phyloP scores from a whole-genome alignment of 2,888 invertebrate genomes.

The Eugnorisma glareosa region DNA sequence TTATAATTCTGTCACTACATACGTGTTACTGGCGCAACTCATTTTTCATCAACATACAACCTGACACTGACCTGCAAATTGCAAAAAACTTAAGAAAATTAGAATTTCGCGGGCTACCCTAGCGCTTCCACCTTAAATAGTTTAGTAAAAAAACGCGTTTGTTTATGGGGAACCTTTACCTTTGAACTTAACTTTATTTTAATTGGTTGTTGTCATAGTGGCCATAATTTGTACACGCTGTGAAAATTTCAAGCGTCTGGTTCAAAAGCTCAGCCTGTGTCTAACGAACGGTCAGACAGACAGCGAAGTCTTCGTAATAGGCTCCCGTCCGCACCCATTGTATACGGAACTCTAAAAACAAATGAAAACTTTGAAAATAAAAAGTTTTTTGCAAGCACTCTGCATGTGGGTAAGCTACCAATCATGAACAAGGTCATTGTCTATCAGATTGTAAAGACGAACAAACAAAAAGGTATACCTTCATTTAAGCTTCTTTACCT shows the following conservation, averaged over 20 bases:
- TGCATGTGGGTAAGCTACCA: not conserved
- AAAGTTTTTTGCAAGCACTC: not conserved
- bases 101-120: too few relatives aligned
- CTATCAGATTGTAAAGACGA: slow-evolving; percentile 4
- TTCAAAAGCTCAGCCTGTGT: not conserved
- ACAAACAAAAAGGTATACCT: slow-evolving; percentile 18
- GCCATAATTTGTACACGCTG: too few relatives aligned
- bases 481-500: slow-evolving; percentile 14
- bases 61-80: too few relatives aligned
- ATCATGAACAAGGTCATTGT: not conserved
- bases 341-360: not conserved
- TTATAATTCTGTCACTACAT: too few relatives aligned
- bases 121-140: too few relatives aligned
- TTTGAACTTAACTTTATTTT: too few relatives aligned
- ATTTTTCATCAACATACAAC: too few relatives aligned
- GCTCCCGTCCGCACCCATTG: not conserved
- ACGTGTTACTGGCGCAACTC: too few relatives aligned
- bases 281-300: not conserved
- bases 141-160: not conserved
- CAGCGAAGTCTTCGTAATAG: not conserved
- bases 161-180: too few relatives aligned
- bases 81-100: too few relatives aligned
- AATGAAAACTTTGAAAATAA: not conserved
- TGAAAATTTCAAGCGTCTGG: not conserved
- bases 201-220: too few relatives aligned